Evolutionary conservation across 1,140 invertebrate species (phyloP).

Genomic region (Drosophila murphyi): DNA sequence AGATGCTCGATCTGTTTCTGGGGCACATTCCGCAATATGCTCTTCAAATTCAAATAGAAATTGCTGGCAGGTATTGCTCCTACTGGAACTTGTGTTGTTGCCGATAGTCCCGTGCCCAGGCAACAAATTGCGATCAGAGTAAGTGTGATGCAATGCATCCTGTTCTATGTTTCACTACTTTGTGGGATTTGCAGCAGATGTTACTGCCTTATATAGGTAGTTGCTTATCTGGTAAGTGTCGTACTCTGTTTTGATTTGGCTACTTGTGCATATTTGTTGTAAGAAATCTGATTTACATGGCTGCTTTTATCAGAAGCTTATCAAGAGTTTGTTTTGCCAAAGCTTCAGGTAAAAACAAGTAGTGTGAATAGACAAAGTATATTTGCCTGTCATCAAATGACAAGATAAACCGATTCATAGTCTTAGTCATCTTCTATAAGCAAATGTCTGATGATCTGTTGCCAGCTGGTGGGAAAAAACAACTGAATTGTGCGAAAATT

Average conservation of each 20-base stretch:
- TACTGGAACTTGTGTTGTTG: not conserved
- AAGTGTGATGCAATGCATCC: conserved; percentile 26
- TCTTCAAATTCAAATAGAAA: conserved; percentile 61
- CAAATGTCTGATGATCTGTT: conserved; percentile 13
- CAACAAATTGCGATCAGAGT: conserved; percentile 39
- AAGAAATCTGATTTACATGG: conserved; percentile 43
- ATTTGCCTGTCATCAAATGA: conserved; percentile 24
- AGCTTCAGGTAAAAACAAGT: conserved; percentile 12
- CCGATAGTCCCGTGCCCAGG: conserved; percentile 15
- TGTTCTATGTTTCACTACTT: conserved; percentile 6
- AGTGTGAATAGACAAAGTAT: conserved; percentile 25
- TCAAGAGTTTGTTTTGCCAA: conserved; percentile 30
- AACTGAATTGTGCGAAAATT: not conserved
- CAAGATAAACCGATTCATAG: conserved; percentile 33
- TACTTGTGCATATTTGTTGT: conserved; percentile 39
- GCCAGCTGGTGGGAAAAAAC: conserved; percentile 17
- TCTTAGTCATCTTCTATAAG: conserved; percentile 39
- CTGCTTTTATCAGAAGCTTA: conserved; percentile 29
- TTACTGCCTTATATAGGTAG: conserved; percentile 24
- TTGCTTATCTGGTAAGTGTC: conserved; percentile 16
- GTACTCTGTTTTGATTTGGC: conserved; percentile 32
- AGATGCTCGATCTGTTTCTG: conserved; percentile 52
- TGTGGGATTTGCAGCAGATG: not conserved
- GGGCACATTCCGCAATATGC: conserved; percentile 52
- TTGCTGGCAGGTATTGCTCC: conserved; percentile 29